Conservation (phyloP, 2,797 vertebrate genomes). For the Epinephelus coioides region DNA sequence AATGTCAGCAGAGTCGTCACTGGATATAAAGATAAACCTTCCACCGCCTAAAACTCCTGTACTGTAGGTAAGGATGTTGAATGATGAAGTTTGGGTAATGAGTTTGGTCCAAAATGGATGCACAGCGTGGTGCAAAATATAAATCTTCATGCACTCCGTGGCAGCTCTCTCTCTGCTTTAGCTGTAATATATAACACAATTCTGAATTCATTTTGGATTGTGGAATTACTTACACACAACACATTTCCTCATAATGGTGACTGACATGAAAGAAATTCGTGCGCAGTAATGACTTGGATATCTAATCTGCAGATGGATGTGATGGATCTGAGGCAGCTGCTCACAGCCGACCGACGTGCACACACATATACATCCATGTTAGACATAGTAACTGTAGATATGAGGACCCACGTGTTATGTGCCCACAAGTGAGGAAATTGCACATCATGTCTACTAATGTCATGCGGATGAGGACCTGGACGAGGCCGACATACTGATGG, state of each 20-base stretch:
- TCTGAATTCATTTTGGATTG: constrained; percentile 38
- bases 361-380: background rate
- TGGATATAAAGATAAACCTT: constrained; percentile 17
- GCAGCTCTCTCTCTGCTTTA: constrained; percentile 26
- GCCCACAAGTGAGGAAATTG: constrained; percentile 21
- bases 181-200: constrained; percentile 10
- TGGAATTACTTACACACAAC: constrained; percentile 40
- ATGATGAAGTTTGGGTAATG: constrained; percentile 33
- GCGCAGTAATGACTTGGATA: constrained; percentile 45
- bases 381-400: constrained; percentile 14
- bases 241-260: constrained; percentile 44
- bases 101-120: constrained; percentile 37
- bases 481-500: constrained; percentile 52
- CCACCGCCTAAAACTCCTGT: background rate
- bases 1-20: background rate
- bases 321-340: constrained; percentile 22
- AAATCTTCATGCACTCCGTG: constrained; percentile 7
- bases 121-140: background rate
- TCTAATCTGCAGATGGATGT: constrained; percentile 54
- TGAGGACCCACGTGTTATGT: background rate
- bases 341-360: background rate
- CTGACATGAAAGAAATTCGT: constrained; percentile 44
- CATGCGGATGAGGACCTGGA: constrained; percentile 35
- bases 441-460: constrained; percentile 64
- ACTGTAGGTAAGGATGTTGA: background rate